phyloP scores from a whole-genome alignment of 2,797 vertebrate genomes.

The Threskiornis aethiopicus region DNA sequence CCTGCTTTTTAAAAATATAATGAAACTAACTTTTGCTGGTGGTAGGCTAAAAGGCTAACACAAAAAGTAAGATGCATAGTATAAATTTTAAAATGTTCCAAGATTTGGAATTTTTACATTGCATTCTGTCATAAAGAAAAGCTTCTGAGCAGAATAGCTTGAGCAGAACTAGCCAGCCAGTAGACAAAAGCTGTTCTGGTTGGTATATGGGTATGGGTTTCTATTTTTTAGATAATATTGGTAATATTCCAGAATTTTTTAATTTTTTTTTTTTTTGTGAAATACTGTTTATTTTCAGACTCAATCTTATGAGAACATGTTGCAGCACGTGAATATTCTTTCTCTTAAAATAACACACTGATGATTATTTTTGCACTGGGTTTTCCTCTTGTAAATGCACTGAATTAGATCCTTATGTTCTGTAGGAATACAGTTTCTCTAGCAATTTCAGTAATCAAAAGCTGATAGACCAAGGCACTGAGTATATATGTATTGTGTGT shows the following conservation, averaged over 20 bases:
- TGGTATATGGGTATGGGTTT: background rate
- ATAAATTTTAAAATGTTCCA: background rate
- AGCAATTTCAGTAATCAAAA: background rate
- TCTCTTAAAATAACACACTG: background rate
- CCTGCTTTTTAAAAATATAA: background rate
- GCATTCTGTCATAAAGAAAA: background rate
- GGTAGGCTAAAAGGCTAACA: background rate
- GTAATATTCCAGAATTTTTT: background rate
- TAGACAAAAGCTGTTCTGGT: background rate
- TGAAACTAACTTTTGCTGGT: background rate
- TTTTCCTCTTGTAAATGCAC: background rate
- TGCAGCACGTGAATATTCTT: background rate
- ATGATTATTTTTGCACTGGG: background rate
- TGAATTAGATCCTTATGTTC: background rate
- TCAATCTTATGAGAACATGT: fast-evolving
- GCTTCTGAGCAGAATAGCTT: background rate
- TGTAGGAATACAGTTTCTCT: background rate
- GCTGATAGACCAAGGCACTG: background rate
- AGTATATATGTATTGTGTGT: too few species aligned
- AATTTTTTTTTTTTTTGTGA: background rate
- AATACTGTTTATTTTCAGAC: background rate
- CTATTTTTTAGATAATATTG: background rate
- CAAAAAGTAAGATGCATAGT: background rate
- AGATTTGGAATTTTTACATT: background rate
- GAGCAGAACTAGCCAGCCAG: background rate